These are phyloP conservation scores for Drosophila leontia DNA, from an alignment of 1,140 invertebrate species.

Conservation along the genomic window DNA sequence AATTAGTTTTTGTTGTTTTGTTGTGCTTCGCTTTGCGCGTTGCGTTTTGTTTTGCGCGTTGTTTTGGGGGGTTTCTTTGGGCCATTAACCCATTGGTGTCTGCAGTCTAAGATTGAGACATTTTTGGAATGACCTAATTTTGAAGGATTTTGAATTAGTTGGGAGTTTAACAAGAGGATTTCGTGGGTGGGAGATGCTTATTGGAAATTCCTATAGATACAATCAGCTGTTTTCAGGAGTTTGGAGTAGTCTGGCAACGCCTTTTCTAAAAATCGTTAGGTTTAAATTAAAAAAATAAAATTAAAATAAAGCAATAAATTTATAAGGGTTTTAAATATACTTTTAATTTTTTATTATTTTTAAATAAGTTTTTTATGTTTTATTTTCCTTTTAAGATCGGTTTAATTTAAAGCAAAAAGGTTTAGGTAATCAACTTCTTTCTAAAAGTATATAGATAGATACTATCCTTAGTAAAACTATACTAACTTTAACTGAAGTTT, in stretches of 20 bases:
- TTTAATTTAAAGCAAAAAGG: background rate
- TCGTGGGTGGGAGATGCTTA: background rate
- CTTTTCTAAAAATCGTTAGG: background rate
- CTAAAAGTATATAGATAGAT: background rate
- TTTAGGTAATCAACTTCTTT: too few species aligned
- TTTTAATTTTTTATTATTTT: background rate
- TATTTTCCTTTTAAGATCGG: background rate
- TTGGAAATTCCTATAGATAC: constrained; percentile 27
- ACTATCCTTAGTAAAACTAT: background rate
- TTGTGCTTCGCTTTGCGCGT: constrained; percentile 42
- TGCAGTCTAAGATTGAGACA: background rate
- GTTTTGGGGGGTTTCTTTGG: constrained; percentile 20
- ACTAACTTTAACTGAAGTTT: background rate
- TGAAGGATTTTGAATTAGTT: background rate
- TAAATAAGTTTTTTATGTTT: background rate
- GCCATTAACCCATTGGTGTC: constrained; percentile 37
- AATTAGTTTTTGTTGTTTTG: constrained; percentile 68
- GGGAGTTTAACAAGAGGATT: too few species aligned
- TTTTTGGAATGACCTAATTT: background rate
- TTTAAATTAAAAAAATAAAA: background rate
- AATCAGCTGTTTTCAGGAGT: constrained; percentile 27
- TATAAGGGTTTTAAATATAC: background rate
- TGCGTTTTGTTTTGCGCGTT: constrained; percentile 42
- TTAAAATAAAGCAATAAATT: background rate
- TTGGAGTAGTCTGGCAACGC: constrained; percentile 9